Percentiles rank a stretch among this genome's conserved stretches.
Evolutionary conservation across 2,113 vertebrate species (phyloP).

Genomic region (Misgurnus anguillicaudatus): DNA sequence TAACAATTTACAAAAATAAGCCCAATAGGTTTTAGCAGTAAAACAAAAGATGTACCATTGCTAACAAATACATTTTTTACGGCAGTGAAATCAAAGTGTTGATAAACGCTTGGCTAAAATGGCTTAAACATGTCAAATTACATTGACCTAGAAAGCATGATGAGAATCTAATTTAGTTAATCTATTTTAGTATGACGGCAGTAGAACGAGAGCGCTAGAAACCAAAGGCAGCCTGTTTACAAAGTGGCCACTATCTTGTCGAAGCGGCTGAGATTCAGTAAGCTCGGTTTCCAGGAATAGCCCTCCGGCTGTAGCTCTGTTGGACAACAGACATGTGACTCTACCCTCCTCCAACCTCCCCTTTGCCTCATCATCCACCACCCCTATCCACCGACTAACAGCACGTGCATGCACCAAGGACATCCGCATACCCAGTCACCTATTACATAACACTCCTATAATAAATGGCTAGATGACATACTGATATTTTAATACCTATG

Average conservation of each 20-base stretch:
- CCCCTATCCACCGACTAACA: background rate
- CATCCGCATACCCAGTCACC: background rate
- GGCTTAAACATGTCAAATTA: too few species aligned
- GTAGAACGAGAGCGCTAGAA: too few species aligned
- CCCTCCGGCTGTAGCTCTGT: background rate
- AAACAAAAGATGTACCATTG: too few species aligned
- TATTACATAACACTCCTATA: constrained; percentile 2
- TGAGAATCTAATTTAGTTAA: background rate
- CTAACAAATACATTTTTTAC: too few species aligned
- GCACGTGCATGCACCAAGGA: constrained; percentile 12
- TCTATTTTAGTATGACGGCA: too few species aligned
- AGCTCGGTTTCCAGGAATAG: constrained; percentile 9
- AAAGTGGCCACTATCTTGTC: background rate
- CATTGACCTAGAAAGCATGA: too few species aligned
- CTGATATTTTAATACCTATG: background rate
- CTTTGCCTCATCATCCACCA: too few species aligned
- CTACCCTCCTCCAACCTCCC: too few species aligned
- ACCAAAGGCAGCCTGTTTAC: background rate
- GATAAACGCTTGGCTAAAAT: too few species aligned
- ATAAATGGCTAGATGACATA: background rate
- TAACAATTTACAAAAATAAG: too few species aligned
- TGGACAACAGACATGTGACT: constrained; percentile 14
- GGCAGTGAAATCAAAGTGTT: too few species aligned
- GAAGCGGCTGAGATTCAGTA: background rate
- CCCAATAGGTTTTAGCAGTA: too few species aligned